phyloP scores from a whole-genome alignment of 2,797 vertebrate species.

The Chloroceryle amazona region DNA sequence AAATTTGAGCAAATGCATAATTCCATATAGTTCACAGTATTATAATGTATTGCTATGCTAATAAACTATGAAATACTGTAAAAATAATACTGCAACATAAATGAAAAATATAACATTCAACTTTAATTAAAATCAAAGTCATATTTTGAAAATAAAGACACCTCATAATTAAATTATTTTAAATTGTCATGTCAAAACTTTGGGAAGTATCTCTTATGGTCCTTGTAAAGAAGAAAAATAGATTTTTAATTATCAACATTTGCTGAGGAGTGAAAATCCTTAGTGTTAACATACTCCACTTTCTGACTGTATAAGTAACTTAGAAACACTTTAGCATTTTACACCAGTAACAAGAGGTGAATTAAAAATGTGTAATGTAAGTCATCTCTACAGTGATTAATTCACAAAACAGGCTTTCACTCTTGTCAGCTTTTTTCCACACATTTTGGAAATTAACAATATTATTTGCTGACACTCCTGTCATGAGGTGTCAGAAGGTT shows the following conservation, averaged over 20 bases:
- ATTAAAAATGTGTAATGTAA: not conserved
- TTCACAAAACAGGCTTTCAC: not conserved
- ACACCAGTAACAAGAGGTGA: not conserved
- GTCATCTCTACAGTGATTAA: not conserved
- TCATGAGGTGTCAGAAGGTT: not conserved
- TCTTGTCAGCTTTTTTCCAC: not conserved
- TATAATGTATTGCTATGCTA: not conserved
- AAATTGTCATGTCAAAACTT: not conserved
- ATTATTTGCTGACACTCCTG: not conserved
- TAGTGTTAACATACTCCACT: too few species aligned
- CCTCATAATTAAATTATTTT: not conserved
- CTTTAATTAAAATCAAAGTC: not conserved
- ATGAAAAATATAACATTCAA: not conserved
- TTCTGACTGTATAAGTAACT: not conserved
- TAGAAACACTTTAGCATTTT: not conserved
- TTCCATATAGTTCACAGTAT: not conserved
- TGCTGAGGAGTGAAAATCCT: too few species aligned
- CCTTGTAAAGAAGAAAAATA: not conserved
- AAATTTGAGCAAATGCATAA: not conserved
- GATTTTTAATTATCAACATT: too few species aligned
- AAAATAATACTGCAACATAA: not conserved
- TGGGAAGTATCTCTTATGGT: not conserved
- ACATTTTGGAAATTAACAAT: not conserved
- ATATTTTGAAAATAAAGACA: not conserved
- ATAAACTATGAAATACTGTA: not conserved